Percentiles rank a stretch among this genome's conserved stretches.
These are phyloP conservation scores for Leptopilina syphax DNA, from an alignment of 2,888 invertebrate genomes.

Conservation along the genomic window DNA sequence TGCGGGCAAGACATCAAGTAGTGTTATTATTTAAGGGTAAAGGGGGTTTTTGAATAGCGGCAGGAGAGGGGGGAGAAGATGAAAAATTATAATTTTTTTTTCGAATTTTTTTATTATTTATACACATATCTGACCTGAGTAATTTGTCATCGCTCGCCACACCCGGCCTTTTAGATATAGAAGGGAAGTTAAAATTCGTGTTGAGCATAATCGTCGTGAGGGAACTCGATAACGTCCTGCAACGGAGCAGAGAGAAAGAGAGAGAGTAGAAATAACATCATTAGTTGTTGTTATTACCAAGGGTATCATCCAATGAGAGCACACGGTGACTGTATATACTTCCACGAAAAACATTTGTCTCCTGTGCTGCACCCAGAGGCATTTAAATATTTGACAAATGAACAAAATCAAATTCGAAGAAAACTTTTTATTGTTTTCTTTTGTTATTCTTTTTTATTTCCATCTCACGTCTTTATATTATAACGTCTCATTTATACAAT, in stretches of 20 bases:
- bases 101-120: constrained; percentile 37
- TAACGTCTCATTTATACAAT: too few relatives aligned
- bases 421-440: neutral
- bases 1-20: constrained; percentile 61
- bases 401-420: neutral
- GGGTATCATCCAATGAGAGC: constrained; percentile 22
- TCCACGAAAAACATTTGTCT: constrained; percentile 35
- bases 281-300: constrained; percentile 30
- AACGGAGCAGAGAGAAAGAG: constrained; percentile 39
- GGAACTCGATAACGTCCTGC: constrained; percentile 48
- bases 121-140: constrained; percentile 49
- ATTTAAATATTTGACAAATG: constrained; percentile 12
- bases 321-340: neutral
- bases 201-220: constrained; percentile 60
- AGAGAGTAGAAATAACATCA: constrained; percentile 40
- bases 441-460: neutral
- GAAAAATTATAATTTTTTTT: neutral
- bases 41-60: constrained; percentile 47
- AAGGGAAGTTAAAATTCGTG: constrained; percentile 63
- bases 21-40: constrained; percentile 57
- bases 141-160: constrained; percentile 69
- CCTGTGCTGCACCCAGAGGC: constrained; percentile 29
- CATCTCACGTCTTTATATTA: neutral
- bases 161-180: constrained; percentile 52
- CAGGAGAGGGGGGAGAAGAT: neutral